Base-by-base conservation (phyloP, 2,888 invertebrate genomes). In the Eubasilissa splendida region DNA sequence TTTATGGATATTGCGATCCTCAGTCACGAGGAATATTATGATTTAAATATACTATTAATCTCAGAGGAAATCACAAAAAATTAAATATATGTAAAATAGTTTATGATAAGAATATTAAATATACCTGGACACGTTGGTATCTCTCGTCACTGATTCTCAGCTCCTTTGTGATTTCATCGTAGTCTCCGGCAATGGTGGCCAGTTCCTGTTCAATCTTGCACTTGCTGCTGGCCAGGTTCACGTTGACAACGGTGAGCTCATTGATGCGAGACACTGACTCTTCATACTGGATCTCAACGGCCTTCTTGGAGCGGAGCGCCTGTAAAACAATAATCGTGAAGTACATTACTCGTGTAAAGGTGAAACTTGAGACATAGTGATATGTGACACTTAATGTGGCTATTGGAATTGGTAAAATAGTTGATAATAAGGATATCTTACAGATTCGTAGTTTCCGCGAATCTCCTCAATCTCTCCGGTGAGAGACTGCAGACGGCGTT, bases 161-260 rank as follows among this genome's bases (percentile, higher is more conserved):
- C 89, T 98, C 98, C 91, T 97, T 97, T 89, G 96, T 96, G 87
- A 99, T 96, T 91, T 99, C 99, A 88, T 99, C 99, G 89, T 99
- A 97, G 90, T 99, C 99, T 85, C 96, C 94, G 85, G 98, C 96
- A 86, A 99, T 93, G 85, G 96, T 95, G 77, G 94, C 91, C 86
- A 98, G 91, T 90, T 99, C 99, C 88, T 97, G 97, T 91, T 99
- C 99, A 88, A 99, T 93, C 92, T 98, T 98, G 88, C 96, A 95
- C 93, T 96, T 99, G 90, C 95, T 94, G 86, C 98, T 96, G 81
- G 97, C 95, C 88, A 99, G 92, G 92, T 97, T 97, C 85, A 98
- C 97, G 90, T 99, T 98, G 93, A 97, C 96, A 86, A 96, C 95
- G 86, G 95, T 96, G 89, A 99, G 91, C 91, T 99, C 99, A 87